These are phyloP conservation scores for Cerastis rubricosa DNA, from an alignment of 2,888 invertebrate genomes.

Conservation along the genomic window DNA sequence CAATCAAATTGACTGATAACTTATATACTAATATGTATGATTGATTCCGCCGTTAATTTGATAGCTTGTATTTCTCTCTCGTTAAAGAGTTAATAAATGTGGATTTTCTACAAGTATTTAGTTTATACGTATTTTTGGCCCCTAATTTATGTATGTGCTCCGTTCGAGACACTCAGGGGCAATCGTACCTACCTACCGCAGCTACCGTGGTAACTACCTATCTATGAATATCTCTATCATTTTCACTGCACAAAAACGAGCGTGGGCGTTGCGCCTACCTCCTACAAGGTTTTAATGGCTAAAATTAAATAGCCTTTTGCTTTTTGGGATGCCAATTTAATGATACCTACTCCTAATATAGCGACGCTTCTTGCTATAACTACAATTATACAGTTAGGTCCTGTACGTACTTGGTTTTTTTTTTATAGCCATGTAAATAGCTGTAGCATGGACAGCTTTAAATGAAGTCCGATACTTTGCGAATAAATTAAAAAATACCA, in stretches of 20 bases:
- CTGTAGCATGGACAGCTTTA: no score
- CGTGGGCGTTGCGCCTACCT: no score
- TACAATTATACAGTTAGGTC: no score
- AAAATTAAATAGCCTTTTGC: not conserved
- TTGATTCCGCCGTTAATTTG: not conserved
- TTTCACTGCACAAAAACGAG: conserved; percentile 6
- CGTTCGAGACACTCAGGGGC: not conserved
- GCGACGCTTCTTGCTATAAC: no score
- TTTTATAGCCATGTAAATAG: no score
- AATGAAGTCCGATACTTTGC: no score
- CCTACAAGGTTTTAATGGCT: not conserved
- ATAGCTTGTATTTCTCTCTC: not conserved
- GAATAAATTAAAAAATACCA: no score
- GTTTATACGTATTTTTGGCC: not conserved
- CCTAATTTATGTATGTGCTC: not conserved
- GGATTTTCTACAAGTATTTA: no score
- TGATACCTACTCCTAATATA: no score
- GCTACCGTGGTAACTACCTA: not conserved
- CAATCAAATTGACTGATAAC: not conserved
- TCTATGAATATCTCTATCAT: not conserved
- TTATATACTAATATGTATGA: not conserved
- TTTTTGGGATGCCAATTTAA: no score
- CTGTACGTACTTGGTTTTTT: no score
- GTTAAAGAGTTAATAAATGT: no score
- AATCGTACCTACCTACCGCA: not conserved